Evolutionary conservation across 2,113 vertebrate genomes (phyloP).

Genomic region (Trematomus loennbergii): DNA sequence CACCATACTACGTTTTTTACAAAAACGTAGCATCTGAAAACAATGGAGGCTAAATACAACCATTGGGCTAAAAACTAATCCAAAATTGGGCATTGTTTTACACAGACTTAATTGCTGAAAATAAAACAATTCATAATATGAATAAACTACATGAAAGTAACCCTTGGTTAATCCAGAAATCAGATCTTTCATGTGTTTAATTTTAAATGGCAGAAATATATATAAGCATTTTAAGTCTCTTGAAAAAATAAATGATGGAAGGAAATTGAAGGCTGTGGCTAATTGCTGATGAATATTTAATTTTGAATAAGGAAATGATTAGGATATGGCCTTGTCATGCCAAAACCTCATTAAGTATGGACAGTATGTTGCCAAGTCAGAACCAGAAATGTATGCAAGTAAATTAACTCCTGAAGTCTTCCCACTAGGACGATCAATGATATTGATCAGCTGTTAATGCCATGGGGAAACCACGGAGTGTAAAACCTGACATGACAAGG

Average conservation of each 20-base stretch:
- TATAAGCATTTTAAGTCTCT: slow-evolving; percentile 37
- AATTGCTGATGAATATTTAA: slow-evolving; percentile 60
- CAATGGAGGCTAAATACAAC: too few relatives aligned
- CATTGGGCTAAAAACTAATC: too few relatives aligned
- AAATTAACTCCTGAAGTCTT: slow-evolving; percentile 55
- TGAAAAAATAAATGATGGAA: slow-evolving; percentile 60
- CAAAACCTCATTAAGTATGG: slow-evolving; percentile 67
- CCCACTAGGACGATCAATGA: slow-evolving; percentile 43
- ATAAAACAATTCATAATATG: too few relatives aligned
- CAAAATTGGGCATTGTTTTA: too few relatives aligned
- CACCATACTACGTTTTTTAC: too few relatives aligned
- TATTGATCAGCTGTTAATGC: slow-evolving; percentile 71
- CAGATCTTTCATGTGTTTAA: slow-evolving; percentile 2
- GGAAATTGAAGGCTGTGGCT: slow-evolving; percentile 51
- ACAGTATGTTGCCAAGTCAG: slow-evolving; percentile 52
- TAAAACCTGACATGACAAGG: slow-evolving; percentile 77
- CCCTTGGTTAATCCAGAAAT: background rate
- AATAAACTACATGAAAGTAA: background rate
- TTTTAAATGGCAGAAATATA: slow-evolving; percentile 41
- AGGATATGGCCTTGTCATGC: slow-evolving; percentile 70
- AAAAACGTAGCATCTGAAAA: too few relatives aligned
- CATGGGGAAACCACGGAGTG: slow-evolving; percentile 64
- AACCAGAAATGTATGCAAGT: slow-evolving; percentile 50
- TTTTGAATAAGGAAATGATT: slow-evolving; percentile 58
- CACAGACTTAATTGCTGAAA: too few relatives aligned